Evolutionary conservation across 2,888 invertebrate genomes (phyloP).

Genomic region (Amphipyra tragopoginis): DNA sequence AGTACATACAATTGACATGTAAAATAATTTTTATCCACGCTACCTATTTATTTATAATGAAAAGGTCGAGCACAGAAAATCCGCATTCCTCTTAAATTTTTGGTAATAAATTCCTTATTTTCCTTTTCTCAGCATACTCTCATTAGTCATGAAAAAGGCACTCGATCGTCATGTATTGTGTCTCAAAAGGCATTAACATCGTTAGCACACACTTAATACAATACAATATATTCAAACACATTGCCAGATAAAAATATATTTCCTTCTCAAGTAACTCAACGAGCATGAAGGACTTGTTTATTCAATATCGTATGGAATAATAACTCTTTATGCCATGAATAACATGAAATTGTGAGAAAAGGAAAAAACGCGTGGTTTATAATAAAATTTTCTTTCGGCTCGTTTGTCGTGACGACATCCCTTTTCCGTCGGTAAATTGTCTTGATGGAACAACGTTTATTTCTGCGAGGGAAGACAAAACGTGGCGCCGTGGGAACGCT

Average conservation of each 20-base stretch:
- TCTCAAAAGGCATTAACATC: slow-evolving; percentile 32
- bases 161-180: slow-evolving; percentile 12
- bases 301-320: slow-evolving; percentile 63
- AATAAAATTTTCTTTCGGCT: slow-evolving; percentile 68
- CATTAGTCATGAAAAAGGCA: slow-evolving; percentile 34
- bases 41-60: neutral
- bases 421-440: slow-evolving; percentile 67
- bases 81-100: neutral
- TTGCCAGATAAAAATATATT: slow-evolving; percentile 40
- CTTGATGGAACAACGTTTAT: slow-evolving; percentile 70
- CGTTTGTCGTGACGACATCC: slow-evolving; percentile 65
- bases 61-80: neutral
- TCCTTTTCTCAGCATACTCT: slow-evolving; percentile 21
- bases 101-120: slow-evolving; percentile 1
- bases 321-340: slow-evolving; percentile 68
- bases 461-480: slow-evolving; percentile 66
- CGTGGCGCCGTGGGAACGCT: slow-evolving; percentile 61
- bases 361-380: slow-evolving; percentile 59
- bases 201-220: slow-evolving; percentile 40
- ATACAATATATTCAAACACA: slow-evolving; percentile 30
- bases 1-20: too few relatives aligned
- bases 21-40: too few relatives aligned
- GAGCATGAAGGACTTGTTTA: slow-evolving; percentile 55
- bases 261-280: slow-evolving; percentile 51
- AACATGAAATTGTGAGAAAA: slow-evolving; percentile 63